These are phyloP conservation scores for Phrynosoma blainvillii DNA, from an alignment of 2,113 vertebrate species.

Conservation along the genomic window DNA sequence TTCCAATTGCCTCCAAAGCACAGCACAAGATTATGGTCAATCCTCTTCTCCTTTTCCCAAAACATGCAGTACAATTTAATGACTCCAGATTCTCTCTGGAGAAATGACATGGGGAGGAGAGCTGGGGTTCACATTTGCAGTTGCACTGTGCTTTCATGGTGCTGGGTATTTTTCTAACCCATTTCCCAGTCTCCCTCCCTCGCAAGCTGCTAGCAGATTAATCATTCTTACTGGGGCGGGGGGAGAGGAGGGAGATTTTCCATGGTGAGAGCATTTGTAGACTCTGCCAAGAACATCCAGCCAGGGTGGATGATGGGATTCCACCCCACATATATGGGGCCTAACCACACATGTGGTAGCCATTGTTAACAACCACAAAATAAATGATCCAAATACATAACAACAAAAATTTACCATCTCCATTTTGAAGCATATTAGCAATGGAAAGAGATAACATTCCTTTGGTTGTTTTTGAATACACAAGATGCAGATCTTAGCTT, in stretches of 20 bases:
- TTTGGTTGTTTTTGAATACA: constrained; percentile 66
- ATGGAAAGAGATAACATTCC: constrained; percentile 57
- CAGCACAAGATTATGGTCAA: not conserved
- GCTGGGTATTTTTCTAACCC: not conserved
- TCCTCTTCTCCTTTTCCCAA: not conserved
- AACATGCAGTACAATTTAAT: too few species aligned
- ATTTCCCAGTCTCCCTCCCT: not conserved
- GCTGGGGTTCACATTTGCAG: not conserved
- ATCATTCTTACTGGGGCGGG: not conserved
- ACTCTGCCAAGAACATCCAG: not conserved
- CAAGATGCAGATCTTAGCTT: constrained; percentile 53
- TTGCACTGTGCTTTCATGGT: not conserved
- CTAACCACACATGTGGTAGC: not conserved
- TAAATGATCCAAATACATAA: constrained; percentile 4
- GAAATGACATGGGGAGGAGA: not conserved
- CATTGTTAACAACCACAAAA: not conserved
- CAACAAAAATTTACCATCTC: constrained; percentile 39
- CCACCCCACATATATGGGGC: not conserved
- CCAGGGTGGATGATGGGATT: too few species aligned
- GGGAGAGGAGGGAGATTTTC: not conserved
- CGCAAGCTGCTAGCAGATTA: not conserved
- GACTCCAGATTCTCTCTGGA: too few species aligned
- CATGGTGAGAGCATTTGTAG: not conserved
- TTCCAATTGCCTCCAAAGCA: not conserved
- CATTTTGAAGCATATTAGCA: constrained; percentile 53